Evolutionary conservation across 2,888 invertebrate species (phyloP), one percentile per base, ranked within the genome.

Genomic region (Oligia strigilis): DNA sequence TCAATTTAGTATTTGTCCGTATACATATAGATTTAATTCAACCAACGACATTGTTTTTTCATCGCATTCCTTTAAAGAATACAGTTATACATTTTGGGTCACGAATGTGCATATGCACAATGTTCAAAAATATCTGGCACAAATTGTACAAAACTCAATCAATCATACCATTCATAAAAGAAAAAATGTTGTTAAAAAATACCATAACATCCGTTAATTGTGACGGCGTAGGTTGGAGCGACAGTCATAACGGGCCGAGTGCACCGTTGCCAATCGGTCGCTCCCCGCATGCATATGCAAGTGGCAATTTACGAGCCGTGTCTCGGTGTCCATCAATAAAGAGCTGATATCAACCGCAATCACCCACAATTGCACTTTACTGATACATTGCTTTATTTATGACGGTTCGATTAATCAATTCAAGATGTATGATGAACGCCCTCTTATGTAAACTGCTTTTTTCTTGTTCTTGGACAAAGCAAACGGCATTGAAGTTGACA

Each of bases 271-370:
- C 86, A 87, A 87, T 87, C 75, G 83, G 64, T 67, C 77, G 72
- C 78, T 78, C 81, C 79, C 75, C 77, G 75, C 86, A 89, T 88
- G 87, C 88, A 90, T 89, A 89, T 89, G 88, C 87, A 87, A 89
- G 77, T 75, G 83, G 86, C 88, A 90, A 90, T 91, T 87, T 89
- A 87, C 85, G 82, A 84, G 76, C 78, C 87, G 78, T 84, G 89
- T 86, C 86, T 89, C 77, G 71, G 82, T 83, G 82, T 86, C 87
- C 85, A 87, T 91, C 88, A 90, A 90, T 90, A 89, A 88, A 85
- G 77, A 85, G 58, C 75, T 72, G 83, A 86, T 88, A 88, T 87
- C 83, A 81, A 82, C 82, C 74, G 73, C 87, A 87, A 88, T 90
- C 89, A 81, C 82, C 78, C 80, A 84, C 86, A 88, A 89, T 89